phyloP scores from a whole-genome alignment of 2,113 vertebrate genomes.

The Hiodon tergisus region DNA sequence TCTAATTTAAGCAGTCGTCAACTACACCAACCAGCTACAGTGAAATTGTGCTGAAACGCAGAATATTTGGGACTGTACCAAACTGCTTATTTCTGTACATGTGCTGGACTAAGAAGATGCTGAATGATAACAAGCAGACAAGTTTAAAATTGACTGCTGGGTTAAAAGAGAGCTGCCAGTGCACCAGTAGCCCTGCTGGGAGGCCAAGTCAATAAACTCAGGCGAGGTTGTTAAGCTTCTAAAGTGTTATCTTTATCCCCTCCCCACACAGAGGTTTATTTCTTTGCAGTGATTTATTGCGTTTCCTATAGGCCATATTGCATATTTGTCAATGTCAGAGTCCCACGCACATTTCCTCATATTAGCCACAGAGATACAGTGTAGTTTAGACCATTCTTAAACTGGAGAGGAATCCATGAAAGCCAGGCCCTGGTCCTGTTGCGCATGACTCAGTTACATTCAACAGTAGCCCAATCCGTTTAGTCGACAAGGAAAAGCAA shows the following conservation, averaged over 20 bases:
- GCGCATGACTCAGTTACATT: not conserved
- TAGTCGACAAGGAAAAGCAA: not conserved
- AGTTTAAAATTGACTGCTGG: not conserved
- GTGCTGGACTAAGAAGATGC: not conserved
- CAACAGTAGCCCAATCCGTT: not conserved
- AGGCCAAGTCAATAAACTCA: not conserved
- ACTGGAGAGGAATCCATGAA: not conserved
- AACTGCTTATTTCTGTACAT: not conserved
- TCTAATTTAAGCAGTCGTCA: slow-evolving; percentile 38
- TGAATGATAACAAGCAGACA: not conserved
- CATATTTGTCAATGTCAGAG: not conserved
- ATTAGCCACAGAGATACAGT: not conserved
- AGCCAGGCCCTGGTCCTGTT: not conserved
- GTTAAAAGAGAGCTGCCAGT: not conserved
- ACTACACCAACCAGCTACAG: not conserved
- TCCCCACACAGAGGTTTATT: not conserved
- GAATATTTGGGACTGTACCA: too few species aligned
- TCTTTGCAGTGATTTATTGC: slow-evolving; percentile 9
- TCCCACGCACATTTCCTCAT: not conserved
- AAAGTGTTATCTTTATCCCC: slow-evolving; percentile 12
- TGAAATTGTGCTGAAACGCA: slow-evolving; percentile 5
- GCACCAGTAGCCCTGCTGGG: slow-evolving; percentile 4
- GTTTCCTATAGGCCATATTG: not conserved
- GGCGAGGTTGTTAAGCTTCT: not conserved
- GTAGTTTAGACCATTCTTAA: not conserved